phyloP scores from a whole-genome alignment of 2,113 vertebrate genomes.

The Eptatretus burgeri region DNA sequence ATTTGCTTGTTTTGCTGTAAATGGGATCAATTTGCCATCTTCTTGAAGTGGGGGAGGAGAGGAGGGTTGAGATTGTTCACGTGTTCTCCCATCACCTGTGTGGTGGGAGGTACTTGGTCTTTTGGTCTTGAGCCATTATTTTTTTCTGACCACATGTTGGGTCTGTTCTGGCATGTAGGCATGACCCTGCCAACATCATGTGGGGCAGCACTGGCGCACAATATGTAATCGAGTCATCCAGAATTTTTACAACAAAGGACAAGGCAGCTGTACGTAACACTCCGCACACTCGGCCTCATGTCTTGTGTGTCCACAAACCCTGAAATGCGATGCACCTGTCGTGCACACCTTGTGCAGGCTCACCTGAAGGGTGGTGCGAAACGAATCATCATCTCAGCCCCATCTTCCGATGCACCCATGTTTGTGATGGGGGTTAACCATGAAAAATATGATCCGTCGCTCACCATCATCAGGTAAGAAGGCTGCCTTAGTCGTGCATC shows the following conservation, averaged over 20 bases:
- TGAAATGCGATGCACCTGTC: not conserved
- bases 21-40: too few relatives aligned
- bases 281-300: not conserved
- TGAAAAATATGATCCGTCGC: conserved; percentile 30
- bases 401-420: conserved; percentile 45
- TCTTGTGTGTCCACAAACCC: not conserved
- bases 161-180: too few relatives aligned
- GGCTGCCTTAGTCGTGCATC: too few relatives aligned
- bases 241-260: conserved; percentile 34
- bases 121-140: not conserved
- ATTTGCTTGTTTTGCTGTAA: too few relatives aligned
- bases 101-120: not conserved
- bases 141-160: conserved; percentile 15
- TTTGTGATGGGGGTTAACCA: conserved; percentile 67
- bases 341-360: conserved; percentile 13
- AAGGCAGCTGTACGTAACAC: conserved; percentile 27
- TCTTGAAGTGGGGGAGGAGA: too few relatives aligned
- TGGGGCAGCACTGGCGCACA: conserved; percentile 25
- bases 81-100: too few relatives aligned
- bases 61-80: too few relatives aligned
- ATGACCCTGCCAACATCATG: conserved; percentile 30
- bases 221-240: conserved; percentile 46
- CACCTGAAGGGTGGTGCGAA: conserved; percentile 32
- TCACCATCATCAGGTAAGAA: conserved; percentile 23
- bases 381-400: conserved; percentile 37